These are phyloP conservation scores for Murina feae DNA, from an alignment of 2,113 vertebrate genomes.

Conservation along the genomic window DNA sequence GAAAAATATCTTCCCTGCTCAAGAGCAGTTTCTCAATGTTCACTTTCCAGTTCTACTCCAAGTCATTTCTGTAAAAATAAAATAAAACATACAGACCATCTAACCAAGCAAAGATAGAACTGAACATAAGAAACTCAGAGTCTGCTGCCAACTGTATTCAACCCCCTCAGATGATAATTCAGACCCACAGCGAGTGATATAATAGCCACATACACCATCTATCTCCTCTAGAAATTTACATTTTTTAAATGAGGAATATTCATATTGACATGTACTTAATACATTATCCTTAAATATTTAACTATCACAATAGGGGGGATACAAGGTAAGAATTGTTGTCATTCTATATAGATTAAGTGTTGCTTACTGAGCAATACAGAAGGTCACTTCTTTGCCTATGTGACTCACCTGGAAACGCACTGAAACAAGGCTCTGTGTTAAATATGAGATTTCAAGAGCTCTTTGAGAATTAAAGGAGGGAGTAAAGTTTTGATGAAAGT, in stretches of 20 bases:
- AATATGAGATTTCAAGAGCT: not conserved
- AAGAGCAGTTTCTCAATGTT: slow-evolving; percentile 27
- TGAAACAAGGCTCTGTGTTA: not conserved
- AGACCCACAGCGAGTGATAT: not conserved
- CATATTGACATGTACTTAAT: not conserved
- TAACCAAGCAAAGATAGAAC: not conserved
- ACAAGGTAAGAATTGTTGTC: not conserved
- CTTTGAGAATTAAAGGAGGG: not conserved
- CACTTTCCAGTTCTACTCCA: slow-evolving; percentile 7
- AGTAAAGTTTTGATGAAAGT: not conserved
- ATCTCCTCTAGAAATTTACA: not conserved
- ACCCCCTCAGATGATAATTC: not conserved
- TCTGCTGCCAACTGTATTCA: not conserved
- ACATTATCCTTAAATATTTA: not conserved
- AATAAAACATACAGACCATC: not conserved
- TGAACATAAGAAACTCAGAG: not conserved
- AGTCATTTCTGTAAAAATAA: slow-evolving; percentile 26
- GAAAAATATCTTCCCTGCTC: not conserved
- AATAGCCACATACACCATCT: not conserved
- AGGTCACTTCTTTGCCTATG: not conserved
- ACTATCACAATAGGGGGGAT: not conserved
- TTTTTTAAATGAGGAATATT: not conserved
- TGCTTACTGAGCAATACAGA: not conserved
- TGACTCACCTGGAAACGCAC: not conserved
- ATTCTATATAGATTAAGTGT: not conserved